Base-by-base conservation (phyloP, 2,888 invertebrate species). In the Leptinotarsa rubiginosa region DNA sequence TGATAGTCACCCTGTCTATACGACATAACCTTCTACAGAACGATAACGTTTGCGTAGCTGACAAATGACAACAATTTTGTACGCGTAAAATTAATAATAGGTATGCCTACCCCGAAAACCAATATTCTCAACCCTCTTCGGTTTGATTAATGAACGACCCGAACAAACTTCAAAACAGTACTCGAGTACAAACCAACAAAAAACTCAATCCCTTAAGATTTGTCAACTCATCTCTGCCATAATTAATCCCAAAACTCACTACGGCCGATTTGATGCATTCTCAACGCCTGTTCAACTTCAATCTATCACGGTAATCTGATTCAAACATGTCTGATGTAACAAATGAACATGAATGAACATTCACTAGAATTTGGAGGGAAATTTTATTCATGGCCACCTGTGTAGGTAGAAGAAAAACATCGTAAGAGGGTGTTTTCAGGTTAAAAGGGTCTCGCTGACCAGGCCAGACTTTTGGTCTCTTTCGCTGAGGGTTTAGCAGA, bases 321-420 rank as follows among this genome's bases (percentile, higher is more conserved):
- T 56, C 56, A 75, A 79, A 76, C 75, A 74, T 79, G 77, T 79
- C 77, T 70, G 74, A 68, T 74, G 73, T 79, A 76, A 75, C 76
- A 79, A 78, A 77, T 77, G 77, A 74, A 77, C 77, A 73, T 78
- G 78, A 79, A 78, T 78, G 77, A 78, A 79, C 75, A 65, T 81
- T 80, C 78, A 79, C 76, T 81, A 79, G 78, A 80, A 79, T 81
- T 81, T 79, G 80, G 78, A 81, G 79, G 79, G 79, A 81, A 81
- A 77, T 77, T 72, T 79, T 81, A 81, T 81, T 79, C 79, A 79
- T 73, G 76, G 72, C 77, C 83, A 82, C 83, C 82, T 83, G 83
- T 81, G 80, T 76, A 78, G 80, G 79, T 78, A 76, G 62, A 75
- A 73, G 70, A 78, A 81, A 77, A 78, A 78, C 74, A 77, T 74